Evolutionary conservation across 2,888 invertebrate species (phyloP).

Genomic region (Plagodis dolabraria): DNA sequence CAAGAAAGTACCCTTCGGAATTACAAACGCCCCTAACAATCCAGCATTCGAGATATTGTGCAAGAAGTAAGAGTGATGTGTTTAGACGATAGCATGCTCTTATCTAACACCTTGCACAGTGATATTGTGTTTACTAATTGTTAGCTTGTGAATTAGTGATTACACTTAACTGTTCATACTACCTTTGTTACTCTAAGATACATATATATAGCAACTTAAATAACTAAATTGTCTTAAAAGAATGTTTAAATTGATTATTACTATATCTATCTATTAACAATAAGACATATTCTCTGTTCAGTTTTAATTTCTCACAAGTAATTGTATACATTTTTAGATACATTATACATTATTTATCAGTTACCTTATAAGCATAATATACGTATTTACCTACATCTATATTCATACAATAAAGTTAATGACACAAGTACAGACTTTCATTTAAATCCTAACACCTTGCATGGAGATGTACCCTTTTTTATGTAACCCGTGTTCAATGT

Average conservation of each 20-base stretch:
- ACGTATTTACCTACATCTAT: neutral
- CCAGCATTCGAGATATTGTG: conserved; percentile 3
- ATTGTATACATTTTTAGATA: neutral
- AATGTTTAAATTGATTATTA: no score
- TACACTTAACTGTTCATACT: conserved; percentile 9
- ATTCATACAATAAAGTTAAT: conserved; percentile 33
- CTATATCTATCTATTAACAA: no score
- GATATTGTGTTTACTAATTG: conserved; percentile 2
- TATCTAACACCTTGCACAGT: conserved; percentile 2
- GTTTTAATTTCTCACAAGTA: neutral
- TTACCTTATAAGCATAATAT: neutral
- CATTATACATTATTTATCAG: neutral
- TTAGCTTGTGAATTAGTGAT: conserved; percentile 12
- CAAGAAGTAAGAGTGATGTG: conserved; percentile 14
- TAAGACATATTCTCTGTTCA: no score
- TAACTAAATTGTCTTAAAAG: no score
- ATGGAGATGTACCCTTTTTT: conserved; percentile 29
- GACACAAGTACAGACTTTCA: conserved; percentile 39
- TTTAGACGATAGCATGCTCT: conserved; percentile 30
- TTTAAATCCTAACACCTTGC: conserved; percentile 34
- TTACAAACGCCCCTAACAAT: conserved; percentile 7
- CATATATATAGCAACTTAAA: no score
- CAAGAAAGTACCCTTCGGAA: conserved; percentile 1
- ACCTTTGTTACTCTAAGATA: conserved; percentile 2
- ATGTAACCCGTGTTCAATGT: conserved; percentile 26